phyloP scores from a whole-genome alignment of 2,888 invertebrate species.

The Pachycephus smyrnensis region DNA sequence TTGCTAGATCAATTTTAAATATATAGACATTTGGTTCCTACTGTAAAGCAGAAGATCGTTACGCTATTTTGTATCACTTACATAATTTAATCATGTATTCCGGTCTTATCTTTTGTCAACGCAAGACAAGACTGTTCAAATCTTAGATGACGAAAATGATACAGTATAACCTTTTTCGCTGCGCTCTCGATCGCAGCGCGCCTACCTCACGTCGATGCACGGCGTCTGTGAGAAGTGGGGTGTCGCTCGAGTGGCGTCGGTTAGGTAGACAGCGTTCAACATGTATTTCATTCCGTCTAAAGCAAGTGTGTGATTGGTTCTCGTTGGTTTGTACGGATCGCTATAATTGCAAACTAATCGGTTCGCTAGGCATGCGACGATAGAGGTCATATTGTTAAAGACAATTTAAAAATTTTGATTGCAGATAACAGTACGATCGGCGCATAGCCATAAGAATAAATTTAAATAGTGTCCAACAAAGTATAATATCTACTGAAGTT shows the following conservation, averaged over 20 bases:
- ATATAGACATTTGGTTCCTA: not conserved
- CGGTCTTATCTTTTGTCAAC: not conserved
- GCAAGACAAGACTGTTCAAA: not conserved
- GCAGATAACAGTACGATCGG: no score
- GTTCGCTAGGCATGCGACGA: no score
- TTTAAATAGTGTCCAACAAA: no score
- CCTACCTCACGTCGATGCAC: no score
- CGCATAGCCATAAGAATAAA: no score
- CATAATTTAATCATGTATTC: not conserved
- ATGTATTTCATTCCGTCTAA: not conserved
- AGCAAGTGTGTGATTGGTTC: not conserved
- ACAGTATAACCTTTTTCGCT: not conserved
- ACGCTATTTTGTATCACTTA: not conserved
- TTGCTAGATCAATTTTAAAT: not conserved
- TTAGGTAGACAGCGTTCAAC: not conserved
- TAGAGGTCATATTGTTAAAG: no score
- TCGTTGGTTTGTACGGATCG: not conserved
- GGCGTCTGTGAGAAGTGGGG: not conserved
- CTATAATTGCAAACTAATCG: not conserved
- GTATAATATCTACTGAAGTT: no score
- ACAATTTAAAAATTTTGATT: no score
- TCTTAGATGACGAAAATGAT: not conserved
- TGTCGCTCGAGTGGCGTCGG: not conserved
- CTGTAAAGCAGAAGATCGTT: not conserved
- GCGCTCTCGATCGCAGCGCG: no score